Evolutionary conservation across 1,140 invertebrate species (phyloP).

Genomic region (Phymastichus coffea): DNA sequence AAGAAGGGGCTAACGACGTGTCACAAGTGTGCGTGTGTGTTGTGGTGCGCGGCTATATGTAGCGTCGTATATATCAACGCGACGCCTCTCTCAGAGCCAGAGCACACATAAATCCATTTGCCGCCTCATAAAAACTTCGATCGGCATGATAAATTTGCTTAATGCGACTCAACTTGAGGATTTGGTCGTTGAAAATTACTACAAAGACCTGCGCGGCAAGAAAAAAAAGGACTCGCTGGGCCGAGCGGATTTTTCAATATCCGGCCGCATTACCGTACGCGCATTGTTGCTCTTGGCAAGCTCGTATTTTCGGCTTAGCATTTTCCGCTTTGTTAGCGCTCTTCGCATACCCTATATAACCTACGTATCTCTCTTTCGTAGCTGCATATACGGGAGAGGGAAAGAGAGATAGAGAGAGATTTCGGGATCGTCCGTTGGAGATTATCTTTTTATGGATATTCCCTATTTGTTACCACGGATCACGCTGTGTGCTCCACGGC

Average conservation of each 20-base stretch:
- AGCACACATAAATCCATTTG: conserved; percentile 16
- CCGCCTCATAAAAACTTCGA: conserved; percentile 23
- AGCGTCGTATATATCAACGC: conserved; percentile 6
- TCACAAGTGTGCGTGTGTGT: no score
- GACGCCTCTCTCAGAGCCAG: neutral
- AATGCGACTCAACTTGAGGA: conserved; percentile 15
- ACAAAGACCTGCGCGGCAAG: neutral
- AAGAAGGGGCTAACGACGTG: conserved; percentile 10
- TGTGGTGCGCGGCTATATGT: no score
- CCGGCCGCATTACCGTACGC: conserved; percentile 5
- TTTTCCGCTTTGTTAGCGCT: conserved; percentile 31
- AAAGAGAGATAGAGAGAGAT: no score
- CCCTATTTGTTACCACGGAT: no score
- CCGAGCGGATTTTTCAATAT: conserved; percentile 7
- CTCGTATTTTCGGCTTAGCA: conserved; percentile 26
- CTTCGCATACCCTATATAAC: no score
- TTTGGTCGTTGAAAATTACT: conserved; percentile 7
- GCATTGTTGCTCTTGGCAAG: no score
- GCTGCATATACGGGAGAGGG: no score
- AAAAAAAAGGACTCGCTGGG: neutral
- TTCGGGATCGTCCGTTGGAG: no score
- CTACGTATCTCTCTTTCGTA: no score
- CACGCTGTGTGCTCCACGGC: no score
- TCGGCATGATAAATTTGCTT: conserved; percentile 22
- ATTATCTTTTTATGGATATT: no score